Evolutionary conservation across 2,888 invertebrate species (phyloP), one percentile per base, ranked within the genome.

Genomic region (Crioceris asparagi): DNA sequence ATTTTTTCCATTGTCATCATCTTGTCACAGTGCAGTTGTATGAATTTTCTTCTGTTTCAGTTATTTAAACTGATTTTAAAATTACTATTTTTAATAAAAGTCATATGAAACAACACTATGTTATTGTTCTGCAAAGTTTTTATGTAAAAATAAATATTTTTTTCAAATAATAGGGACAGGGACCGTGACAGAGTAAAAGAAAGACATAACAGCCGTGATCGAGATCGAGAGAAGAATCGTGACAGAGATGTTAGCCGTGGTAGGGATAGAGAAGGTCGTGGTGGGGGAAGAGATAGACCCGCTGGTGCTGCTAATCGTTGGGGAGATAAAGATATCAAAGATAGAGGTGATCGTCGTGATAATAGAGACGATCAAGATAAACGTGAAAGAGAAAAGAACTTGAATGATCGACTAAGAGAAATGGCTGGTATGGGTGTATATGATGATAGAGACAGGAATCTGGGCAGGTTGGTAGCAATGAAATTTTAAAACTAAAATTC

Each of bases 311-410:
- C 44, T n/a, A 52, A 49, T 18, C 39, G 44, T 11, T 44, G 41
- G 49, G 61, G 69, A 57, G 67, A 66, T 46, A 65, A 33, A 10
- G 38, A 38, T 11, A 29, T 11, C 46, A 43, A 40, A 30, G 50
- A 46, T 19, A 38, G 45, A 25, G 37, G 45, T 29, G 44, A 46
- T 29, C 41, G 19, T 12, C 34, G 38, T 16, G 35, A 32, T 2
- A 29, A 14, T 2, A 36, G 34, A 4, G 36, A 27, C 15, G 29
- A 35, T 2, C 46, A 48, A 4, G 54, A 54, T 15, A 47, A 52
- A 16, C 46, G 48, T 16, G 57, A 59, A 15, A 44, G 56, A 16
- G 59, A 58, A 38, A 58, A 58, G 39, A 49, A 52, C 8, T 42
- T 60, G 10, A 58, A 57, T 32, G 61, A 60, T 35, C 43, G 60